Conservation (phyloP, 2,113 vertebrate genomes). For the Oplegnathus fasciatus region DNA sequence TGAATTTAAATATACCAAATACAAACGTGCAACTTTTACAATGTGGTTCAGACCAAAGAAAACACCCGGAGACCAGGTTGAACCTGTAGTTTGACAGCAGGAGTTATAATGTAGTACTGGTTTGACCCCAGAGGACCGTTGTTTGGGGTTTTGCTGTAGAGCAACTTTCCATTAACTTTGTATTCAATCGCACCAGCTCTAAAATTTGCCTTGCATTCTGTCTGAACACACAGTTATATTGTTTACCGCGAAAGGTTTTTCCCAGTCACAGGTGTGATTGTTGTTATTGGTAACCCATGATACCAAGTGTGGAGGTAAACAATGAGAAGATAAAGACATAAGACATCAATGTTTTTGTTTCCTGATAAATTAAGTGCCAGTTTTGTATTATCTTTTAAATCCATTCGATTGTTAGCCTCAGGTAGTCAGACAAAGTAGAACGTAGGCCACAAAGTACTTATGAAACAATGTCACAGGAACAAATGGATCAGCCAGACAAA, state of each 20-base stretch:
- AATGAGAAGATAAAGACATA: not conserved
- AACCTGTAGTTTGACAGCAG: not conserved
- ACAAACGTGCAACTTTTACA: not conserved
- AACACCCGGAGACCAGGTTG: not conserved
- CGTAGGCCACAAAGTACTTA: not conserved
- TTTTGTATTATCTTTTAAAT: not conserved
- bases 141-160: too few relatives aligned
- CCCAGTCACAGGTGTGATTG: too few relatives aligned
- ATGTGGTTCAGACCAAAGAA: not conserved
- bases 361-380: not conserved
- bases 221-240: too few relatives aligned
- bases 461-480: not conserved
- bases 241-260: too few relatives aligned
- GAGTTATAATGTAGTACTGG: too few relatives aligned
- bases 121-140: too few relatives aligned
- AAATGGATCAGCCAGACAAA: not conserved
- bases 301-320: too few relatives aligned
- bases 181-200: too few relatives aligned
- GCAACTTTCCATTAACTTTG: too few relatives aligned
- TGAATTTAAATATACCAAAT: not conserved
- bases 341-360: not conserved
- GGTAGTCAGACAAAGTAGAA: not conserved
- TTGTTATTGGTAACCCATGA: too few relatives aligned
- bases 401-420: not conserved
- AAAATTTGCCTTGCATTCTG: too few relatives aligned